These are phyloP conservation scores for Azorinus chamasolen DNA, from an alignment of 2,888 invertebrate genomes.

Conservation along the genomic window DNA sequence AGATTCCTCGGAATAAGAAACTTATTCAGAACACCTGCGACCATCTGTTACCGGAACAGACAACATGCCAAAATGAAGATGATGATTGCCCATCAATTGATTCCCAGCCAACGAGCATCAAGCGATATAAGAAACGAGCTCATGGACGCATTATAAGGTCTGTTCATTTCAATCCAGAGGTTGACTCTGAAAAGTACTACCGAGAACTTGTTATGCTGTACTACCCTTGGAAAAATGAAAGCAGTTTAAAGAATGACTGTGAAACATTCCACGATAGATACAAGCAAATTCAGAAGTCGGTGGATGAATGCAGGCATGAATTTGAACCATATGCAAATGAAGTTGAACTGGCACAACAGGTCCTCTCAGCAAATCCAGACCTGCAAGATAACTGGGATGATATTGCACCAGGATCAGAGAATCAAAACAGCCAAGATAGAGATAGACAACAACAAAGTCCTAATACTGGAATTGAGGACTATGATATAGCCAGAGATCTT, in stretches of 20 bases:
- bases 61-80: conserved; percentile 39
- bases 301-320: neutral
- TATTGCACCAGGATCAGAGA: conserved; percentile 48
- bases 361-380: conserved; percentile 27
- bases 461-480: neutral
- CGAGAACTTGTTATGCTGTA: conserved; percentile 79
- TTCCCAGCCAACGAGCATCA: too few relatives aligned
- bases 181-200: conserved; percentile 69
- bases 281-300: conserved; percentile 7
- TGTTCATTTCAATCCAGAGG: conserved; percentile 59
- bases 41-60: conserved; percentile 28
- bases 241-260: conserved; percentile 16
- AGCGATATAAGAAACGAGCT: too few relatives aligned
- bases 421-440: neutral
- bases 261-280: conserved; percentile 17
- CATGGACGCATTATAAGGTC: too few relatives aligned
- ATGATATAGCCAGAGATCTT: neutral
- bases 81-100: too few relatives aligned
- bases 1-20: neutral
- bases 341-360: conserved; percentile 35
- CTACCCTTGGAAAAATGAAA: conserved; percentile 73
- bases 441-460: conserved; percentile 3
- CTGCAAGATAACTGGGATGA: conserved; percentile 32
- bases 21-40: conserved; percentile 8
- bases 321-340: conserved; percentile 28